Evolutionary conservation across 2,113 vertebrate genomes (phyloP), one percentile per base, ranked within the genome.

Genomic region (Loxodonta africana): DNA sequence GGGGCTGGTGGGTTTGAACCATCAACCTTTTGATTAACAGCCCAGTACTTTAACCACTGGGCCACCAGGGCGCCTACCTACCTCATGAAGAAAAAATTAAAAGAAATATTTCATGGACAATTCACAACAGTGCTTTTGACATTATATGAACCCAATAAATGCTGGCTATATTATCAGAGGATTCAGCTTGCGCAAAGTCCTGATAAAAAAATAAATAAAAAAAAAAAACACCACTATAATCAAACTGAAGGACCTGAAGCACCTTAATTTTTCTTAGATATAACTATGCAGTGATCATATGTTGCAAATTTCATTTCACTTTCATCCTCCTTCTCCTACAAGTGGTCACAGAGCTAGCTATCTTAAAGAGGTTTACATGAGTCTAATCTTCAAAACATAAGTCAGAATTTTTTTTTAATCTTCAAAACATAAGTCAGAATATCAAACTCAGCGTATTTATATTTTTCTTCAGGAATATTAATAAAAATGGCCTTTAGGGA

Each of bases 401-500:
- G 41, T 71, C 81, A 92, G 69, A 84, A 88, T 91, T 37, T 37
- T 37, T 37, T 37, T 37, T 17, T 57, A 57, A 57, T 57, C 53
- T 57, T 57, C 53, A 57, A 57, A 57, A 57, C 28, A 23, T 46
- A 73, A 94, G 41, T 71, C 81, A 92, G 69, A 84, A 88, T 91
- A 94, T 95, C 88, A 90, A 93, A 28, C 30, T 57, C 14, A 82
- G 65, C n/a, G 48, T 89, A 87, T 26, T 94, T 92, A 28, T 93
- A 76, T 84, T 37, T 84, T 95, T 95, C 83, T 96, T 97, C 63
- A 67, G 83, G 83, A 97, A 73, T 37, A 0, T 97, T 69, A 84
- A 92, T 93, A 95, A 96, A 96, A 97, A 87, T 33, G 74, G 30
- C 91, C 96, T 98, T 98, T 97, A 91, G 88, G 83, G 90, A 97